These are phyloP conservation scores for Drosophila longiperda DNA, from an alignment of 2,888 invertebrate genomes.

Conservation along the genomic window DNA sequence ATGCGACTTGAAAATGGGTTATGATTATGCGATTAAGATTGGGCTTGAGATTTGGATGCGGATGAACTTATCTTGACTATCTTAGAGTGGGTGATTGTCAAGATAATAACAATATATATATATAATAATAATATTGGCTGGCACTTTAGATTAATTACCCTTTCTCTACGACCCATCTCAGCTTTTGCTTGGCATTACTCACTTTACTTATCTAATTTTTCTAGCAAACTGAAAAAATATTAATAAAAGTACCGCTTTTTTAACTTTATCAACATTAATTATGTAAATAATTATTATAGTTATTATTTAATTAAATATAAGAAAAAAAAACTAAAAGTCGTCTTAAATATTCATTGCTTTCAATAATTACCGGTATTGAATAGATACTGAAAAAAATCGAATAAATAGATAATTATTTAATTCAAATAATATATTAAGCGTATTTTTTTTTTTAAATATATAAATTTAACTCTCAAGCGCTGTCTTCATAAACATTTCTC, in stretches of 20 bases:
- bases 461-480: neutral
- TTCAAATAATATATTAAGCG: neutral
- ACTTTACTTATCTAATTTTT: too few relatives aligned
- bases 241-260: too few relatives aligned
- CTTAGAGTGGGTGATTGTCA: neutral
- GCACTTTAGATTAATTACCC: neutral
- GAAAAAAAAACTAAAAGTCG: too few relatives aligned
- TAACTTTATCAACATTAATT: too few relatives aligned
- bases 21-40: constrained; percentile 45
- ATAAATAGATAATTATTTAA: neutral
- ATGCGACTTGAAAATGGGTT: constrained; percentile 66
- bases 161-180: neutral
- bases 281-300: too few relatives aligned
- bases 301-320: too few relatives aligned
- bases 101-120: too few relatives aligned
- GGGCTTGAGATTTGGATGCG: constrained; percentile 17
- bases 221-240: too few relatives aligned
- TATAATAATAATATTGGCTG: neutral
- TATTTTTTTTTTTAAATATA: neutral
- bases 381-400: neutral
- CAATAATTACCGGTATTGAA: too few relatives aligned
- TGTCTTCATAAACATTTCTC: constrained; percentile 7
- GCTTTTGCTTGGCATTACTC: neutral
- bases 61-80: constrained; percentile 33
- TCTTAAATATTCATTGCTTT: too few relatives aligned